phyloP scores from a whole-genome alignment of 2,113 vertebrate species.

The human region DNA sequence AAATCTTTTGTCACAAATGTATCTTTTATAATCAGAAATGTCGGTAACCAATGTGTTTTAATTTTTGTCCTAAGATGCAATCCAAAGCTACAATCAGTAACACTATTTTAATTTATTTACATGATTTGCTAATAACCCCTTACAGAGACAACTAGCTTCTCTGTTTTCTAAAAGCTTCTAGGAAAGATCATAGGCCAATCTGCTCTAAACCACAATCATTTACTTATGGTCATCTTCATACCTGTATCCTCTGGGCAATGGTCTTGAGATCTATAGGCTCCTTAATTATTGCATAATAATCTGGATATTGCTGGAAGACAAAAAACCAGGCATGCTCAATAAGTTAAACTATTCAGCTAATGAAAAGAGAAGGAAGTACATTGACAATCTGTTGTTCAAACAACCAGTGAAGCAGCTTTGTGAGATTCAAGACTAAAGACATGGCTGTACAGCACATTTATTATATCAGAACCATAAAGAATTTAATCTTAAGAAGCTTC shows the following conservation, averaged over 20 bases:
- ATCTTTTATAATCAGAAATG: constrained; percentile 32
- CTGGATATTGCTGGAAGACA: constrained; percentile 96
- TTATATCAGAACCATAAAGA: background rate
- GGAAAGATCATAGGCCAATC: background rate
- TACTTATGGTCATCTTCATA: constrained; percentile 68
- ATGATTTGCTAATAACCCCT: background rate
- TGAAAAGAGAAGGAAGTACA: constrained; percentile 44
- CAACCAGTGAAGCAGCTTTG: constrained; percentile 8
- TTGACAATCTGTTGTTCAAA: background rate
- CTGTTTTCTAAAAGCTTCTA: constrained; percentile 41
- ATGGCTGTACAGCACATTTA: background rate
- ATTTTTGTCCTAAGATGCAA: constrained; percentile 32
- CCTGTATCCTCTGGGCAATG: constrained; percentile 98
- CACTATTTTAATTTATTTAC: background rate
- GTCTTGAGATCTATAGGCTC: constrained; percentile 98
- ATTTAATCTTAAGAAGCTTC: background rate
- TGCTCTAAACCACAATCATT: background rate
- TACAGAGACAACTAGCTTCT: background rate
- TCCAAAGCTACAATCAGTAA: constrained; percentile 8
- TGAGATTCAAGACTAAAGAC: constrained; percentile 2
- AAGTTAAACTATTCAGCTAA: background rate
- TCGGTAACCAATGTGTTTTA: background rate
- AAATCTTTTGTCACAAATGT: background rate
- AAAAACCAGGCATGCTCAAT: constrained; percentile 49
- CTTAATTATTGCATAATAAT: constrained; percentile 99